Evolutionary conservation across 2,888 invertebrate species (phyloP).

Genomic region (Parnassius apollo): DNA sequence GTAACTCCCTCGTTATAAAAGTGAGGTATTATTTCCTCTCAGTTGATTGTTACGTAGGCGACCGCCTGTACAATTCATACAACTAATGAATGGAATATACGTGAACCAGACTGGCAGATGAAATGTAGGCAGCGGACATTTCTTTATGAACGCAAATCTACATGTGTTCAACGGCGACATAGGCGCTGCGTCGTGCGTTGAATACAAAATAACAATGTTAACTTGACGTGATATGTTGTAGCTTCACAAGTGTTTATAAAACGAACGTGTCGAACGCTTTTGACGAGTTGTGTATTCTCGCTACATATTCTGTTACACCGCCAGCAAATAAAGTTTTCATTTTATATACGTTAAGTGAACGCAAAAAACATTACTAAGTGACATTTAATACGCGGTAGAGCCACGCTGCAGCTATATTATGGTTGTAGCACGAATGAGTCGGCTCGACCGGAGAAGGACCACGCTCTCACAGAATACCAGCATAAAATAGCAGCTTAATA

Average conservation of each 20-base stretch:
- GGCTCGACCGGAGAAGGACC: too few relatives aligned
- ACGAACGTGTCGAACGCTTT: conserved; percentile 10
- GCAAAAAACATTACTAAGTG: too few relatives aligned
- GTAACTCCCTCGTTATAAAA: conserved; percentile 38
- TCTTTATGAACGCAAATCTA: conserved; percentile 17
- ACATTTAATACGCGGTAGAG: too few relatives aligned
- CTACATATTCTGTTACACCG: conserved; percentile 15
- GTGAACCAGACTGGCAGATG: conserved; percentile 19
- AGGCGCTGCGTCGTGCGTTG: conserved; percentile 13
- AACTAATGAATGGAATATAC: conserved; percentile 32
- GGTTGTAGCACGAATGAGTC: too few relatives aligned
- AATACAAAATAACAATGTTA: conserved; percentile 19
- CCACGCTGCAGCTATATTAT: too few relatives aligned
- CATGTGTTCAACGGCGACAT: conserved; percentile 9
- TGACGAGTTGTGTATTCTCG: conserved; percentile 11
- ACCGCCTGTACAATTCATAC: conserved; percentile 42
- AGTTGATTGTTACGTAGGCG: conserved; percentile 58
- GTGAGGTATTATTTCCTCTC: conserved; percentile 56
- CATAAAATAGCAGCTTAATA: too few relatives aligned
- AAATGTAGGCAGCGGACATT: conserved; percentile 21
- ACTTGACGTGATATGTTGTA: conserved; percentile 14
- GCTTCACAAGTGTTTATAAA: conserved; percentile 10
- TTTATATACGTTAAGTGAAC: background rate
- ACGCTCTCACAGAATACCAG: too few relatives aligned
- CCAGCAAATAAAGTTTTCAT: conserved; percentile 12